These are phyloP conservation scores for Chydorus sphaericus DNA, from an alignment of 2,888 invertebrate species.

Conservation along the genomic window DNA sequence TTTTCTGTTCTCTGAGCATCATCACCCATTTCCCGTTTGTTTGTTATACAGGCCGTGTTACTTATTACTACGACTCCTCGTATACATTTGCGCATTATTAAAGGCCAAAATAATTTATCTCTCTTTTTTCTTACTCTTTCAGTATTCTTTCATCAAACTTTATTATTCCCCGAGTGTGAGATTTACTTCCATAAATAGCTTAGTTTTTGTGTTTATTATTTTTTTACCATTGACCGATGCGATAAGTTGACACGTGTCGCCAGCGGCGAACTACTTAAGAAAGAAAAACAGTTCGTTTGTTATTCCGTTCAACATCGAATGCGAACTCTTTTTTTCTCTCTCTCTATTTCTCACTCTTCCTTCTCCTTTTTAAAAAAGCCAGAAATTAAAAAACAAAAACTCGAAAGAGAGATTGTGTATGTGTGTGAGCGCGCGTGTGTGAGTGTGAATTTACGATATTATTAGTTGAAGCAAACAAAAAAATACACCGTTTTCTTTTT, in stretches of 20 bases:
- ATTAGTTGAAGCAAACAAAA: too few species aligned
- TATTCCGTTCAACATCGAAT: too few species aligned
- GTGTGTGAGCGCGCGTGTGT: neutral
- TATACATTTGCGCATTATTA: neutral
- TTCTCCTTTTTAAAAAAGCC: neutral
- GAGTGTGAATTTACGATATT: constrained; percentile 7
- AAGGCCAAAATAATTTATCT: constrained; percentile 8
- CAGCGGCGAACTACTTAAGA: too few species aligned
- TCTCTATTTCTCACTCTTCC: neutral
- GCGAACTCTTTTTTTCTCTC: neutral
- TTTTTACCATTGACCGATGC: too few species aligned
- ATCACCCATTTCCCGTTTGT: neutral
- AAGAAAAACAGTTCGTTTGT: too few species aligned
- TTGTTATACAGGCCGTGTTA: neutral
- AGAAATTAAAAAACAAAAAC: neutral
- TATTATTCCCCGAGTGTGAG: too few species aligned
- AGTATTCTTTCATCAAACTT: too few species aligned
- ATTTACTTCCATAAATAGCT: too few species aligned
- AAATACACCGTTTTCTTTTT: constrained; percentile 8
- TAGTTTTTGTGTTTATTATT: too few species aligned
- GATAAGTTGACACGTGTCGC: too few species aligned
- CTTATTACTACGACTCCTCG: neutral
- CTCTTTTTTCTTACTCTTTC: neutral
- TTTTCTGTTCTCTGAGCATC: neutral
- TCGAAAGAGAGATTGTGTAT: neutral